Evolutionary conservation across 2,888 invertebrate genomes (phyloP), one percentile per base, ranked within the genome.

Genomic region (Polyploca ridens): DNA sequence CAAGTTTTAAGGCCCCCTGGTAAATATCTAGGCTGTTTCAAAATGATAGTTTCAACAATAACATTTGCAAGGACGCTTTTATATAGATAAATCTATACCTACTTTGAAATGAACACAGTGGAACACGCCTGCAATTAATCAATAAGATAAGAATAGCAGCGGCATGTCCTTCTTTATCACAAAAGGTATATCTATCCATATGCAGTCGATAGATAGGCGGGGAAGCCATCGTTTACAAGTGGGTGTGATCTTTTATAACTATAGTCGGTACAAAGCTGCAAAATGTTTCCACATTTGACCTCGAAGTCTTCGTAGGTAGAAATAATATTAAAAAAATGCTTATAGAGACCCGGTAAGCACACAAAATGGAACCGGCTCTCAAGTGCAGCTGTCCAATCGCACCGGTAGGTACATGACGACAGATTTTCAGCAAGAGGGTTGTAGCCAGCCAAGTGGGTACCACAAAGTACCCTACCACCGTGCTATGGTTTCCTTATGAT

Each of bases 211-310:
- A 19, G 54, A 54, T 54, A 77, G 89, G 90, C 88, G 90, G 86
- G 68, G 85, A 81, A 79, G 70, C 72, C 80, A 81, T 86, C 83
- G 69, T 71, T 68, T 74, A 73, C 73, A 74, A 88, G 89, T 89
- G 89, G 91, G 90, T 89, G 91, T 90, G 90, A 90, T 86, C 76
- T 68, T 69, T 73, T 82, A 72, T 82, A 71, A 72, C 46, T 46
- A 54, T 54, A 54, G 54, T 54, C 54, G n/a, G 10, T 54, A 19
- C 54, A 19, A 54, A 16, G 10, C 54, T 10, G 7, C 35, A 35
- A 35, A 41, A 27, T 27, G 27, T 27, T 27, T 27, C 27, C 27
- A 27, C 27, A 27, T 27, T 27, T 27, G 27, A 27, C 27, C 27
- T 27, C 27, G 27, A 44, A 44, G 14, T 14, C 4, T 3, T 6